Conservation (phyloP, 2,888 invertebrate species). For the Poecilus cupreus region DNA sequence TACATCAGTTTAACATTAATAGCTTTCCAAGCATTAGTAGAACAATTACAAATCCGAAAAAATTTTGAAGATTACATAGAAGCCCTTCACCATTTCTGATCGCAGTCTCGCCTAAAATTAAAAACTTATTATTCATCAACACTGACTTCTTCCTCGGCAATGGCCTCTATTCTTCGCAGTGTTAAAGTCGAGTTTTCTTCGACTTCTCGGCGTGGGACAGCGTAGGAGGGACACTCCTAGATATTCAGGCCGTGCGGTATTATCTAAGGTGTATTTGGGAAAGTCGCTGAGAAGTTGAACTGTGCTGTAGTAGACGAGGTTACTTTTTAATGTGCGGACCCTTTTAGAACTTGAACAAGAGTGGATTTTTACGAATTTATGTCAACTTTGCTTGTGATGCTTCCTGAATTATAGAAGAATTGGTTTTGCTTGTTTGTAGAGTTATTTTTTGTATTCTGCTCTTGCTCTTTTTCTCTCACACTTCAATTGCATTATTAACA, state of each 20-base stretch:
- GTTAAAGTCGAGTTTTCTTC: background rate
- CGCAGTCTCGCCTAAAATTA: too few relatives aligned
- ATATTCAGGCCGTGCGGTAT: constrained; percentile 29
- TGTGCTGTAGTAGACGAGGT: background rate
- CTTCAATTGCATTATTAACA: too few relatives aligned
- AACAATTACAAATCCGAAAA: too few relatives aligned
- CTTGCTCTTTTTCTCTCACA: too few relatives aligned
- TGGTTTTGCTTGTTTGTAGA: background rate
- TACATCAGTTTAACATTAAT: too few relatives aligned
- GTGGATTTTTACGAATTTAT: background rate
- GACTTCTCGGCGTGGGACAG: background rate
- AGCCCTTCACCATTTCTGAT: too few relatives aligned
- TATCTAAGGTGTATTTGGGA: constrained; percentile 43
- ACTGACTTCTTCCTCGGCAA: background rate
- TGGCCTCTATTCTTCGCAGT: too few relatives aligned
- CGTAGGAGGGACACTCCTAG: constrained; percentile 34
- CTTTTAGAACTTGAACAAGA: background rate
- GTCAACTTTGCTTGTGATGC: background rate
- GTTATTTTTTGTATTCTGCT: too few relatives aligned
- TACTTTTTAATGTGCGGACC: constrained; percentile 27
- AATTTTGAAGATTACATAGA: too few relatives aligned
- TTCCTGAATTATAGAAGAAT: constrained; percentile 4
- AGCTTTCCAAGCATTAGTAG: too few relatives aligned
- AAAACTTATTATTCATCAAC: background rate
- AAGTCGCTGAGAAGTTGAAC: background rate